Evolutionary conservation across 2,888 invertebrate species (phyloP).

Genomic region (Philopedon plagiatum): DNA sequence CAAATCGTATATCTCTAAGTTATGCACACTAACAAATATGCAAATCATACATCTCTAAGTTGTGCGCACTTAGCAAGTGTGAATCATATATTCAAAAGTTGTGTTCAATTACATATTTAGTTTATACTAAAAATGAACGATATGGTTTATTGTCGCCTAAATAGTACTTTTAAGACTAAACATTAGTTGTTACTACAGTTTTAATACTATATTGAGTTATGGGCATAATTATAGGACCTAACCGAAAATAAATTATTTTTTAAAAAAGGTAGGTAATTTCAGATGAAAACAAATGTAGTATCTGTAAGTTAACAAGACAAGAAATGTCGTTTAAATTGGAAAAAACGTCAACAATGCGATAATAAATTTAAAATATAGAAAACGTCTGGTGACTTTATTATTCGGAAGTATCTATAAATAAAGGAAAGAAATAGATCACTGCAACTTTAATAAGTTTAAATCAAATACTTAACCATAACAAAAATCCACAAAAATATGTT

Average conservation of each 20-base stretch:
- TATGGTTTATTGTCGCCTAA: neutral
- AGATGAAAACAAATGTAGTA: too few relatives aligned
- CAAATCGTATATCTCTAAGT: neutral
- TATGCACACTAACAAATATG: neutral
- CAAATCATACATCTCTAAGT: neutral
- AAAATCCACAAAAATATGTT: too few relatives aligned
- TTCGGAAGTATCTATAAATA: too few relatives aligned
- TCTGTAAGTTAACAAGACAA: too few relatives aligned
- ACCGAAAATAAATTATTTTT: neutral
- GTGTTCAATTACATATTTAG: neutral
- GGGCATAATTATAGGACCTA: neutral
- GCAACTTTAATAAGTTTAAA: too few relatives aligned
- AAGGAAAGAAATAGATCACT: too few relatives aligned
- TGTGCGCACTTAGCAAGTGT: neutral
- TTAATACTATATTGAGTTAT: neutral
- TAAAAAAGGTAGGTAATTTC: too few relatives aligned
- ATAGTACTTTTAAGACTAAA: neutral
- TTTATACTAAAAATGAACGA: neutral
- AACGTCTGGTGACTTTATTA: too few relatives aligned
- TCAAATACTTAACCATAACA: too few relatives aligned
- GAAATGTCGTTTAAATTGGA: too few relatives aligned
- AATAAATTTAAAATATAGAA: too few relatives aligned
- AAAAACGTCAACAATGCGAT: too few relatives aligned
- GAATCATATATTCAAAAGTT: neutral
- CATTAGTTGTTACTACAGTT: neutral